Evolutionary conservation across 2,113 vertebrate genomes (phyloP).

Genomic region (Albula glossodonta): DNA sequence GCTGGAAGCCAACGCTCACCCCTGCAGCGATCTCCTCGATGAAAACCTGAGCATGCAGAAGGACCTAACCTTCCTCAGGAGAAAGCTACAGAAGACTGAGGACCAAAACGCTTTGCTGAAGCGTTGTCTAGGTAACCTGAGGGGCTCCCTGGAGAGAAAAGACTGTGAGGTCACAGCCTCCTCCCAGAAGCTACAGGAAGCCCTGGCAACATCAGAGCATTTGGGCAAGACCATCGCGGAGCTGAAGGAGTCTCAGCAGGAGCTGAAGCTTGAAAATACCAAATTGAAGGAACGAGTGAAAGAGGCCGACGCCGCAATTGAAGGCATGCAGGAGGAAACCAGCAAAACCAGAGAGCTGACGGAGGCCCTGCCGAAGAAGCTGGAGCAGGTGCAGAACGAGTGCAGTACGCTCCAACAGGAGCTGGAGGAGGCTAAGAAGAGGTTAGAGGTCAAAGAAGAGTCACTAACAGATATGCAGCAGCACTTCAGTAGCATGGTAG

Average conservation of each 20-base stretch:
- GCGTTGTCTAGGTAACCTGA: slow-evolving; percentile 58
- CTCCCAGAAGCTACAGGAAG: slow-evolving; percentile 73
- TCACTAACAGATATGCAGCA: slow-evolving; percentile 80
- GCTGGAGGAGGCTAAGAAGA: slow-evolving; percentile 82
- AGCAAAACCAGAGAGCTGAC: slow-evolving; percentile 77
- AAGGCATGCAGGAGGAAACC: slow-evolving; percentile 41
- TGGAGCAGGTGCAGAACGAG: slow-evolving; percentile 86
- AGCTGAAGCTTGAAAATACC: slow-evolving; percentile 86
- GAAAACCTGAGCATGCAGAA: slow-evolving; percentile 76
- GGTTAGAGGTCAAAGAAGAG: slow-evolving; percentile 78
- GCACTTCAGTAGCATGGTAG: slow-evolving; percentile 78
- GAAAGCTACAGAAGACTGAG: slow-evolving; percentile 75
- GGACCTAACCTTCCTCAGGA: slow-evolving; percentile 74
- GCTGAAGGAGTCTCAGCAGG: slow-evolving; percentile 79
- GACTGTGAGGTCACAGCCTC: slow-evolving; percentile 65
- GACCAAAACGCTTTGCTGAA: slow-evolving; percentile 73
- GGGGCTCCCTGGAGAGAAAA: slow-evolving; percentile 64
- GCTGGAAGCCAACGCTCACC: slow-evolving; percentile 78
- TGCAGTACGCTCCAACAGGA: slow-evolving; percentile 81
- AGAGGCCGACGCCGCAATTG: slow-evolving; percentile 54
- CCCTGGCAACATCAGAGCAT: slow-evolving; percentile 56
- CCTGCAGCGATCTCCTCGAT: slow-evolving; percentile 81
- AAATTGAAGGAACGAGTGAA: slow-evolving; percentile 76
- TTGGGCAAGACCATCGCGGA: slow-evolving; percentile 65
- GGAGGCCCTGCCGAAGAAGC: slow-evolving; percentile 78